These are phyloP conservation scores for Isaurus tuberculatus DNA, from an alignment of 92 coral and sea anemone genomes.

Conservation along the genomic window DNA sequence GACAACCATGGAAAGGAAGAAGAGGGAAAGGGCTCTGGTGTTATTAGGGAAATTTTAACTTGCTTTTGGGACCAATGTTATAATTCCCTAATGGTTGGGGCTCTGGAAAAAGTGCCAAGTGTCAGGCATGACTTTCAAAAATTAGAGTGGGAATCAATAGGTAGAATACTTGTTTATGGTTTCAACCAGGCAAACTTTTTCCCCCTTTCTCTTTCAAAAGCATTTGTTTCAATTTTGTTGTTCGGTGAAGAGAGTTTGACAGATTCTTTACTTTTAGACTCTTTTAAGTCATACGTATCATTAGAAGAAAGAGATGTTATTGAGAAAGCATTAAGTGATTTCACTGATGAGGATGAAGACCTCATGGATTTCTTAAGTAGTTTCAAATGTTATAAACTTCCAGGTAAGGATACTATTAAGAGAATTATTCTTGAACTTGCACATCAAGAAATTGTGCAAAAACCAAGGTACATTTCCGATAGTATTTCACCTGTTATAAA, in stretches of 20 bases:
- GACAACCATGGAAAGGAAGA: conserved; percentile 34
- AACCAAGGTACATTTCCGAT: conserved; percentile 43
- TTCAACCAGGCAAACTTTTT: conserved; percentile 15
- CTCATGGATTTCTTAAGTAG: conserved; percentile 32
- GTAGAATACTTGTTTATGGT: conserved; percentile 49
- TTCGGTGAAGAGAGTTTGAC: conserved; percentile 50
- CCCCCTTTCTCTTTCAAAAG: conserved; percentile 42
- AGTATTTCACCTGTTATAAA: conserved; percentile 42
- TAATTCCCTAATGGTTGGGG: conserved; percentile 36
- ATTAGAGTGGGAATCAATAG: conserved; percentile 45
- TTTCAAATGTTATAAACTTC: conserved; percentile 35
- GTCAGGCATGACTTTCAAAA: conserved; percentile 55
- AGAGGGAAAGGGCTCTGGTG: conserved; percentile 48
- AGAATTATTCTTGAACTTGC: conserved; percentile 46
- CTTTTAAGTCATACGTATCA: conserved; percentile 46
- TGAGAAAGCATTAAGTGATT: conserved; percentile 39
- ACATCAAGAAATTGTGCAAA: conserved; percentile 53
- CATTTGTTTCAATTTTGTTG: conserved; percentile 47
- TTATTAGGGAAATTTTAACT: conserved; percentile 42
- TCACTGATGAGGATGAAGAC: conserved; percentile 25
- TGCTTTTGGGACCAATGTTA: conserved; percentile 52
- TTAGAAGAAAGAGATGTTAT: conserved; percentile 41
- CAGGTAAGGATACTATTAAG: conserved; percentile 30
- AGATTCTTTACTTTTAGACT: conserved; percentile 25
- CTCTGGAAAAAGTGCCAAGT: conserved; percentile 47